Evolutionary conservation across 2,113 vertebrate genomes (phyloP), one percentile per base, ranked within the genome.

Genomic region (Serinus canaria): DNA sequence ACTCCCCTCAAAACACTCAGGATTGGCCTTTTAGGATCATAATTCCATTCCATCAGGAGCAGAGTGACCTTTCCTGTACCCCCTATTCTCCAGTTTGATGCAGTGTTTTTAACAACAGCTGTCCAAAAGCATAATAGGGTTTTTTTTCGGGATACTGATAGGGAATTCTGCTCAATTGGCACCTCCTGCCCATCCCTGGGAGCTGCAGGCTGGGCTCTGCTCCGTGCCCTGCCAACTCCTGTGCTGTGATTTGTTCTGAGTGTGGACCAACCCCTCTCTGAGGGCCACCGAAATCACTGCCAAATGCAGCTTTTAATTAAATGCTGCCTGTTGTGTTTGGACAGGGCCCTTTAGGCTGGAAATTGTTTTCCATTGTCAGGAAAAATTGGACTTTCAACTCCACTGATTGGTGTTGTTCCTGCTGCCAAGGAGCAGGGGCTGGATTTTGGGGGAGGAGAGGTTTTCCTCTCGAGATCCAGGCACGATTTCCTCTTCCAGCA

Each of bases 301-400:
- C 96, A 95, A 91, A 60, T 3, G 62, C 87, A 53, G 87, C 66
- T 79, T 87, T 82, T 91, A 94, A 91, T 95, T 92, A 90, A 96
- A 85, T 11, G 17, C 70, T 64, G 78, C 73, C 78, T 6, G 9
- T 82, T 72, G 66, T 68, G 11, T 92, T 84, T 83, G 56, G 56
- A 5, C 53, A 22, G 56, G 68, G 53, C 50, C 70, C 70, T 87
- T 94, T 60, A 68, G 87, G 86, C 81, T 87, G 78, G 73, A 31
- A 89, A 63, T 63, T 13, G 78, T 24, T 85, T 74, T n/a, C 64
- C 62, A 47, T 67, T 89, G 39, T 63, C 55, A 13, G 77, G 74
- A 10, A 78, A 85, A 89, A 56, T 87, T 21, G 90, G 78, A 41
- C 67, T 94, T 75, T 52, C 31, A 55, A 20, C 70, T 62, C 52